phyloP scores from a whole-genome alignment of 1,140 invertebrate species.

The Ruditapes philippinarum region DNA sequence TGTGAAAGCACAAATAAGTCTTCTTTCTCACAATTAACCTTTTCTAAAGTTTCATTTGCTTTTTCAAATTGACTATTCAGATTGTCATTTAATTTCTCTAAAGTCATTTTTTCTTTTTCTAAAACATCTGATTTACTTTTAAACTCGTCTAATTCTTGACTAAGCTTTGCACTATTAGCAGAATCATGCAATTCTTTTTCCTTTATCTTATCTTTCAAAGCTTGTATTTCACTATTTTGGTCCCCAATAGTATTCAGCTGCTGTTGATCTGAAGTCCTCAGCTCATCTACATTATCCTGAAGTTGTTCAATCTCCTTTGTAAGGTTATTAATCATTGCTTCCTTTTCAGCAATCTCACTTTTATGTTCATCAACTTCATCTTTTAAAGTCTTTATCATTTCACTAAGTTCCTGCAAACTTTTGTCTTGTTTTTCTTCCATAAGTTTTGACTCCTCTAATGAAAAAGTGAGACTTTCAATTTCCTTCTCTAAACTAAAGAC shows the following conservation, averaged over 20 bases:
- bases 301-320: slow-evolving; percentile 15
- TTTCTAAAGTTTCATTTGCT: neutral
- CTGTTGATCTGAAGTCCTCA: neutral
- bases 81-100: neutral
- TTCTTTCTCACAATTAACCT: neutral
- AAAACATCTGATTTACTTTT: neutral
- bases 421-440: neutral
- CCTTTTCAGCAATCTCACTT: neutral
- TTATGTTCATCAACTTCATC: slow-evolving; percentile 46
- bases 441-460: neutral
- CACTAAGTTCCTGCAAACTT: neutral
- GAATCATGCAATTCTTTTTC: neutral
- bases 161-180: neutral
- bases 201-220: slow-evolving; percentile 17
- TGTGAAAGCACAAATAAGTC: neutral
- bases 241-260: neutral
- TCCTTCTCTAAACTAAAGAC: slow-evolving; percentile 6
- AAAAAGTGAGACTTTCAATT: slow-evolving; percentile 9
- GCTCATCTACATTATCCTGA: slow-evolving; percentile 4
- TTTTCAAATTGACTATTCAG: neutral
- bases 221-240: neutral
- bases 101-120: neutral
- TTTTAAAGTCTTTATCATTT: slow-evolving; percentile 24
- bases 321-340: neutral
- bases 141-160: slow-evolving; percentile 23